phyloP scores from a whole-genome alignment of 2,113 vertebrate species.

The Aleadryas rufinucha region DNA sequence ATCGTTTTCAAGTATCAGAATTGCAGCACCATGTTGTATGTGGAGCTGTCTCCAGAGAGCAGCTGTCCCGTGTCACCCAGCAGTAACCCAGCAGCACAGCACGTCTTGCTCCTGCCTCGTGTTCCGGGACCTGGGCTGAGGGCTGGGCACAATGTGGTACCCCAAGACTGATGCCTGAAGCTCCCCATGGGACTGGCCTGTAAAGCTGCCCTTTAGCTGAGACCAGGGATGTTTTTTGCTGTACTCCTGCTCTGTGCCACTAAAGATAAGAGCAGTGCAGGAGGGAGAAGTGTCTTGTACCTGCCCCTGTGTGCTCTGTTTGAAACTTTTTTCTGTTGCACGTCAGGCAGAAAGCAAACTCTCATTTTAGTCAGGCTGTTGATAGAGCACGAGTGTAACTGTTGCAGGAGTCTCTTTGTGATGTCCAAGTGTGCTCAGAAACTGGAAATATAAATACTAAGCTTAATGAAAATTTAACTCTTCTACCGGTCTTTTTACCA shows the following conservation, averaged over 20 bases:
- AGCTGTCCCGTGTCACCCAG: not conserved
- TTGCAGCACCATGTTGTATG: not conserved
- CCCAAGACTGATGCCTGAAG: not conserved
- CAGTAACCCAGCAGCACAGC: not conserved
- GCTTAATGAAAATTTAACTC: not conserved
- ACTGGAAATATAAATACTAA: not conserved
- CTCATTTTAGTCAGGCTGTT: not conserved
- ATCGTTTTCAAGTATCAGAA: not conserved
- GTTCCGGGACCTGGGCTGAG: not conserved
- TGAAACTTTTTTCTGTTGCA: not conserved
- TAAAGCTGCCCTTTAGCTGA: not conserved
- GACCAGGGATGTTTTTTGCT: not conserved
- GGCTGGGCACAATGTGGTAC: not conserved
- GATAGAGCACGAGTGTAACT: not conserved
- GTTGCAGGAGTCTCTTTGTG: not conserved
- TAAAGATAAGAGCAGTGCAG: not conserved
- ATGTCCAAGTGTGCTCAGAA: not conserved
- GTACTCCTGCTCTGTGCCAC: not conserved
- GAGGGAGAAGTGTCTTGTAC: not conserved
- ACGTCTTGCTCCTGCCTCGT: not conserved
- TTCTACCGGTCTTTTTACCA: not conserved
- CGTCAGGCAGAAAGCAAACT: not conserved
- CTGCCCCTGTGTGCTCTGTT: not conserved
- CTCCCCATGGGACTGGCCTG: not conserved
- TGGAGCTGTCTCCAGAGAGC: not conserved